Evolutionary conservation across 1,140 invertebrate genomes (phyloP).

Genomic region (Magallana ariakensis): DNA sequence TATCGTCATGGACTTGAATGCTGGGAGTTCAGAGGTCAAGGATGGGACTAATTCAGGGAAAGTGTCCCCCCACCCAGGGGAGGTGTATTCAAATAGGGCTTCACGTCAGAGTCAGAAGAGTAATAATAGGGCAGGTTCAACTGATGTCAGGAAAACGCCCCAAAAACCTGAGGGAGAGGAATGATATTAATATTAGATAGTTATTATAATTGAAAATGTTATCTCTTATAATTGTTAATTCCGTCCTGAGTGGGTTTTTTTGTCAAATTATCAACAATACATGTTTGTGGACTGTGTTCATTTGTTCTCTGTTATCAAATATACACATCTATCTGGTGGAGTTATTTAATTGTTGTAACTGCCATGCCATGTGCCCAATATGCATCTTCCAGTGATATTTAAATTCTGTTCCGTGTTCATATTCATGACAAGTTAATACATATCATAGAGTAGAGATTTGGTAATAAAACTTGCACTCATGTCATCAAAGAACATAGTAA

Average conservation of each 20-base stretch:
- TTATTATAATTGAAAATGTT: neutral
- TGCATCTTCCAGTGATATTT: neutral
- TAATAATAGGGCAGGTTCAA: neutral
- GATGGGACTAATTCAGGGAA: neutral
- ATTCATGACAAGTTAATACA: neutral
- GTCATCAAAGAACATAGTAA: no score
- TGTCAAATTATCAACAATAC: no score
- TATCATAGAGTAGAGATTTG: no score
- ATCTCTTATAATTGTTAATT: neutral
- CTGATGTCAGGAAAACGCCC: neutral
- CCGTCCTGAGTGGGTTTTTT: neutral
- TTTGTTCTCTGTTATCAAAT: neutral
- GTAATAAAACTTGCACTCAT: no score
- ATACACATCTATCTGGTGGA: neutral
- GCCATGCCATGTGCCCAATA: neutral
- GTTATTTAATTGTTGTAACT: slow-evolving; percentile 13
- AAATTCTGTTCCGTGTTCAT: slow-evolving; percentile 10
- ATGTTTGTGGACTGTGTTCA: neutral
- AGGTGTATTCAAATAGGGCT: neutral
- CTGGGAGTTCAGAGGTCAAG: neutral
- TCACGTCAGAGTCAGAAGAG: slow-evolving; percentile 1
- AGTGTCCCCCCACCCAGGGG: slow-evolving; percentile 4
- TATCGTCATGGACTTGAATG: slow-evolving; percentile 19
- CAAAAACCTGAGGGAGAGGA: neutral
- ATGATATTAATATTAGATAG: neutral